Base-by-base conservation (phyloP, 2,888 invertebrate genomes). In the Polia nebulosa region DNA sequence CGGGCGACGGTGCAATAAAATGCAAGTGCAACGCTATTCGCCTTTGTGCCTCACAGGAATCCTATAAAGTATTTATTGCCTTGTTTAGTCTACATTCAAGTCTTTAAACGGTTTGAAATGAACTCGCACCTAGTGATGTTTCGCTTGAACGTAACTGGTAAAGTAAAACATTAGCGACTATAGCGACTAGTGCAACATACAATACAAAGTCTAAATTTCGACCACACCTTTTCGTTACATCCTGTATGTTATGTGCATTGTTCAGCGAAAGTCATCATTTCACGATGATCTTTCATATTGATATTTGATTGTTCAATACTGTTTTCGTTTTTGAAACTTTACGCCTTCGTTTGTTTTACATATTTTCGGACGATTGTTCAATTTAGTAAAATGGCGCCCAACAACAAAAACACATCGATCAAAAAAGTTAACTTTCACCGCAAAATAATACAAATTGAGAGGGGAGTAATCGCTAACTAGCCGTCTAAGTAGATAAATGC, bases 11-110 rank as follows among this genome's bases (percentile, higher is more conserved):
- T 51, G 70, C 73, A 82, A 85, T 85, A 85, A 85, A 85, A 77
- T 69, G 74, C 78, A 76, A 77, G 75, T 72, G 72, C 82, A 68
- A 52, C 41, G 71, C 69, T 55, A 66, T 67, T 69, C 68, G 71
- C 72, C 79, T 84, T 84, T 81, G 83, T 78, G 75, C 69, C 68
- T 76, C 74, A 36, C 72, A 74, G 67, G 78, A 83, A 83, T 80
- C 80, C 74, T 73, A 80, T 84, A 84, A 84, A 79, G 66, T 76
- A 85, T 81, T 85, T 81, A 83, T 85, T 81, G 75, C 80, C 76
- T 78, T 85, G 83, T 85, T 85, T 81, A 80, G 73, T 77, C 64
- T 68, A 73, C 70, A 81, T 79, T 81, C 69, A 67, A 85, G 76
- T 55, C 71, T 75, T 66, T 69, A 82, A 81, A 77, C 69, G 64